phyloP scores from a whole-genome alignment of 2,113 vertebrate genomes.

The Nibea albiflora region DNA sequence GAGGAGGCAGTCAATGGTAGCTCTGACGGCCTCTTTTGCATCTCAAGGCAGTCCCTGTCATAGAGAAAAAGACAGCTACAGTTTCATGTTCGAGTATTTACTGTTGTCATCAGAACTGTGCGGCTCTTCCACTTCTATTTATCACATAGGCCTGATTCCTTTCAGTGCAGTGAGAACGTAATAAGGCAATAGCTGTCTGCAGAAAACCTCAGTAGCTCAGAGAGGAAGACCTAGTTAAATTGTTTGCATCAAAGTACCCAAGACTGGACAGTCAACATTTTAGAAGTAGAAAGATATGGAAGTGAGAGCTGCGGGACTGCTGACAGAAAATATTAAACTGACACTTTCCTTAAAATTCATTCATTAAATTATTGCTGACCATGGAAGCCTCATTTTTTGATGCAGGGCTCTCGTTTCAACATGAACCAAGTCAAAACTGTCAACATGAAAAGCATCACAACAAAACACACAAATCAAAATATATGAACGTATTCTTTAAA shows the following conservation, averaged over 20 bases:
- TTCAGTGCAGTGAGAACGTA: constrained; percentile 12
- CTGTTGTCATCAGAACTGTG: constrained; percentile 45
- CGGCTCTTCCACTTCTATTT: constrained; percentile 21
- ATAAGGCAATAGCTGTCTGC: constrained; percentile 18
- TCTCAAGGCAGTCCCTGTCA: constrained; percentile 41
- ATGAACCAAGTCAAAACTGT: constrained; percentile 18
- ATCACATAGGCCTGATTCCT: constrained; percentile 27
- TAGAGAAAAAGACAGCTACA: constrained; percentile 14
- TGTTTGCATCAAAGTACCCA: constrained; percentile 50
- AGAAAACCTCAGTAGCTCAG: constrained; percentile 16
- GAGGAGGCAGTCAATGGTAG: constrained; percentile 63
- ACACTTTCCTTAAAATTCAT: constrained; percentile 31
- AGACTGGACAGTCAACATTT: constrained; percentile 24
- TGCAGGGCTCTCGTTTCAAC: background rate
- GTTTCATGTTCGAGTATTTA: constrained; percentile 45
- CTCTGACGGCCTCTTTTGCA: constrained; percentile 58
- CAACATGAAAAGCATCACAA: constrained; percentile 26
- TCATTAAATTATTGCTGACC: constrained; percentile 52
- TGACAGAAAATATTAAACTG: constrained; percentile 47
- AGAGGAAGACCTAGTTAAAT: constrained; percentile 40
- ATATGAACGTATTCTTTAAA: background rate
- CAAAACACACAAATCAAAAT: constrained; percentile 26
- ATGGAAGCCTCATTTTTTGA: constrained; percentile 23
- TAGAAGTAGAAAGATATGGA: constrained; percentile 28
- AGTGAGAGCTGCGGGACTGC: constrained; percentile 23